Base-by-base conservation (phyloP, 2,888 invertebrate genomes). In the Drosophila neotestacea region DNA sequence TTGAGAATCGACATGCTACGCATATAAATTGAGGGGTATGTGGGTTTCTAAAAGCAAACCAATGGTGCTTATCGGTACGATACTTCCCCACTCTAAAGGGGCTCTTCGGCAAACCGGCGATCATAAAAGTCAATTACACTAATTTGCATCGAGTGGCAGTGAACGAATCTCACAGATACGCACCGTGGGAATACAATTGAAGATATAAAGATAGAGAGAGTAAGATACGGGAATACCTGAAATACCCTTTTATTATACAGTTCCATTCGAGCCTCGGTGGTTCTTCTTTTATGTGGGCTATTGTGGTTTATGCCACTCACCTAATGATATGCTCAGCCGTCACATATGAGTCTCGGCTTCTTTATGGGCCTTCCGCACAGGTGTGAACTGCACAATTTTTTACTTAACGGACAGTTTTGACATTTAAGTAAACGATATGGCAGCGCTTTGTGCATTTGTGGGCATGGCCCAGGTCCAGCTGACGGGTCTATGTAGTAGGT, bases 121-220 rank as follows among this genome's bases (percentile, higher is more conserved):
- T 68, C 73, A 58, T 87, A 72, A 81, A 85, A 66, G 47, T 59
- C 72, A 87, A 87, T 85, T 75, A 81, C 79, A 61, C 62, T 75
- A 78, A 82, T 87, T 87, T 78, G 79, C 85, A 84, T 74, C 55
- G 70, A 58, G 67, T 79, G 82, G 39, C 62, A 50, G 44, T 48
- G 42, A 60, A 65, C 58, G 67, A 70, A 76, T 64, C 73, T 54
- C 69, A 44, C 52, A 60, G 70, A 58, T 77, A 60, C 62, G 63
- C 55, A 63, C 34, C 70, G 88, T 85, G 85, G 79, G 85, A 83
- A 85, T 79, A 64, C 73, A 69, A 38, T 65, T 52, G 50, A 56
- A 70, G 69, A 64, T 64, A 70, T 30, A 30, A 1, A 5, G 30
- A 30, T 28, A 27, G 28, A 39, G 54, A n/a, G 30, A 30, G 11